A percentile compares a stretch with the other conserved stretches of the same genome.
Evolutionary conservation across 2,888 invertebrate species (phyloP).

Genomic region (Pardosa pseudoannulata): DNA sequence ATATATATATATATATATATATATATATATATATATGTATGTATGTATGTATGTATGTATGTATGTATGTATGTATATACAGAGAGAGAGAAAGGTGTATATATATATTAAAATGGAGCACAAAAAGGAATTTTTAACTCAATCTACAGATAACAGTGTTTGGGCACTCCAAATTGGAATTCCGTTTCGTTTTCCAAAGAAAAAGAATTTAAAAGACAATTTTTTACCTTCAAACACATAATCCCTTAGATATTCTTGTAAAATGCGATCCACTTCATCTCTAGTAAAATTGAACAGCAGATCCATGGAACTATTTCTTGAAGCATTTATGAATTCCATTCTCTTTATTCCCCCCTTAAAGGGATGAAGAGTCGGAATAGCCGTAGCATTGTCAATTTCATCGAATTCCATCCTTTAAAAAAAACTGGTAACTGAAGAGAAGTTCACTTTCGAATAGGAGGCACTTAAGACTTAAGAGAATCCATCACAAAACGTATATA

Average conservation of each 20-base stretch:
- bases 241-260: constrained; percentile 48
- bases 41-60: constrained; percentile 16
- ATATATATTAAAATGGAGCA: not conserved
- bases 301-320: constrained; percentile 25
- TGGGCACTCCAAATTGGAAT: too few relatives aligned
- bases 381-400: not conserved
- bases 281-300: constrained; percentile 47
- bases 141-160: too few relatives aligned
- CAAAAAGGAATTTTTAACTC: too few relatives aligned
- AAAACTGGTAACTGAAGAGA: not conserved
- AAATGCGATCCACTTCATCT: constrained; percentile 32
- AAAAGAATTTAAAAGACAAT: too few relatives aligned
- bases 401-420: not conserved
- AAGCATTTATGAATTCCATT: not conserved
- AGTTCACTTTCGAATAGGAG: not conserved
- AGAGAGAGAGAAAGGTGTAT: not conserved
- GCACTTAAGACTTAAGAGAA: not conserved
- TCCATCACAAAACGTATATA: not conserved
- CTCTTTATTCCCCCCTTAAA: not conserved
- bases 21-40: not conserved
- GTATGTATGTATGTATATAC: constrained; percentile 16
- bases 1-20: too few relatives aligned
- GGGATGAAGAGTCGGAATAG: not conserved
- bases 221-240: constrained; percentile 51
- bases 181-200: too few relatives aligned